phyloP scores from a whole-genome alignment of 1,140 invertebrate species.

The Lucilia cuprina region DNA sequence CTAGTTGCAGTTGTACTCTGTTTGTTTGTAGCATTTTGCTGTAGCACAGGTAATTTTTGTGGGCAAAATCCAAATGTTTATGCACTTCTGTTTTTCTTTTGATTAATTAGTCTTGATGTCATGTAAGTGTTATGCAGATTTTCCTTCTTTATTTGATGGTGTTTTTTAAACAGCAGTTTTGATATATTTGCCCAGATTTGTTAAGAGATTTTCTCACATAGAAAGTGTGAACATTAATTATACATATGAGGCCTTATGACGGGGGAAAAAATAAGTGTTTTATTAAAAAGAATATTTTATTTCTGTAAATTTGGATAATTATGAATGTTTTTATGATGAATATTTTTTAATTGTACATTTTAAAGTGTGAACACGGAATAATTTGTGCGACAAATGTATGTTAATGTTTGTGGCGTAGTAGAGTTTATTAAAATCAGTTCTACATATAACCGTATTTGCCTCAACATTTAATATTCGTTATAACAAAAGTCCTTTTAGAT shows the following conservation, averaged over 20 bases:
- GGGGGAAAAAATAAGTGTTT: neutral
- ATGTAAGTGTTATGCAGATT: slow-evolving; percentile 13
- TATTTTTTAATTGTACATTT: neutral
- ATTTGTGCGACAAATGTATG: neutral
- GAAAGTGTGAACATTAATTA: slow-evolving; percentile 7
- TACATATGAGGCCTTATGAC: neutral
- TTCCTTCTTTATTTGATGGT: neutral
- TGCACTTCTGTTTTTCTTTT: neutral
- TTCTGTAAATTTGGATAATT: neutral
- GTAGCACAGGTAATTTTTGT: slow-evolving; percentile 1
- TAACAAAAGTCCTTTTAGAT: too few relatives aligned
- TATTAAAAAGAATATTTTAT: neutral
- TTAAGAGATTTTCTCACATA: neutral
- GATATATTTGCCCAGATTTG: slow-evolving; percentile 7
- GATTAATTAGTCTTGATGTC: slow-evolving; percentile 7
- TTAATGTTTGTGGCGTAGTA: too few relatives aligned
- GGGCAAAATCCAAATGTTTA: neutral
- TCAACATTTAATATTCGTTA: neutral
- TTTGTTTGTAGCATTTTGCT: neutral
- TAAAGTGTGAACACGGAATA: neutral
- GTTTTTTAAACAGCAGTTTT: neutral
- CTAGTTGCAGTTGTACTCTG: neutral
- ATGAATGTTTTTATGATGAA: neutral
- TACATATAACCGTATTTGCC: neutral
- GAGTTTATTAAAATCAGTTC: too few relatives aligned